phyloP scores from a whole-genome alignment of 2,113 vertebrate genomes.

The Thalassoma bifasciatum region DNA sequence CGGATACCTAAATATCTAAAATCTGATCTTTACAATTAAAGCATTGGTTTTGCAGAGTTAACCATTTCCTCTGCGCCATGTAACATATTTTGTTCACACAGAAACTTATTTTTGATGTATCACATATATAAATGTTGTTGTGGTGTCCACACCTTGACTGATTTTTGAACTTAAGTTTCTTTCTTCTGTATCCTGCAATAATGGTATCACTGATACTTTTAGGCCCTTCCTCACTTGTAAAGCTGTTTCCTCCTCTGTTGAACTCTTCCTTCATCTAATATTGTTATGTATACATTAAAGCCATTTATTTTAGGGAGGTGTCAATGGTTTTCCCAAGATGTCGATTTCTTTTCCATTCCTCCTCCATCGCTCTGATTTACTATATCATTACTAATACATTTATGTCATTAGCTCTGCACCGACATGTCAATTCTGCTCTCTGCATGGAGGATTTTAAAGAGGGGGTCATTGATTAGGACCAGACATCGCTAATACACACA shows the following conservation, averaged over 20 bases:
- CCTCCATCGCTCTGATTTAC: constrained; percentile 7
- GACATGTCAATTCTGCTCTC: constrained; percentile 24
- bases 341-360: constrained; percentile 4
- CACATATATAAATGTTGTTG: no score
- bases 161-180: not conserved
- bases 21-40: no score
- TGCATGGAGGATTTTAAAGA: constrained; percentile 12
- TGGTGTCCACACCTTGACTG: not conserved
- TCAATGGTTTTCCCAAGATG: not conserved
- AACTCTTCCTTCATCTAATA: not conserved
- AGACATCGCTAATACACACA: constrained; percentile 12
- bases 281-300: constrained; percentile 19
- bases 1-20: no score
- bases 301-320: constrained; percentile 1
- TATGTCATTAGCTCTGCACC: constrained; percentile 30
- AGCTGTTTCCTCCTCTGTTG: not conserved
- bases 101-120: no score
- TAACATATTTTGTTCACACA: no score
- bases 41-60: no score
- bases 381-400: constrained; percentile 44
- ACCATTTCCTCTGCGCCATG: no score
- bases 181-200: not conserved
- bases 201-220: not conserved
- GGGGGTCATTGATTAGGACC: constrained; percentile 33
- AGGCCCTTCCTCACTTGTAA: not conserved